These are phyloP conservation scores for Drosophila oshimai DNA, from an alignment of 1,140 invertebrate genomes.

Conservation along the genomic window DNA sequence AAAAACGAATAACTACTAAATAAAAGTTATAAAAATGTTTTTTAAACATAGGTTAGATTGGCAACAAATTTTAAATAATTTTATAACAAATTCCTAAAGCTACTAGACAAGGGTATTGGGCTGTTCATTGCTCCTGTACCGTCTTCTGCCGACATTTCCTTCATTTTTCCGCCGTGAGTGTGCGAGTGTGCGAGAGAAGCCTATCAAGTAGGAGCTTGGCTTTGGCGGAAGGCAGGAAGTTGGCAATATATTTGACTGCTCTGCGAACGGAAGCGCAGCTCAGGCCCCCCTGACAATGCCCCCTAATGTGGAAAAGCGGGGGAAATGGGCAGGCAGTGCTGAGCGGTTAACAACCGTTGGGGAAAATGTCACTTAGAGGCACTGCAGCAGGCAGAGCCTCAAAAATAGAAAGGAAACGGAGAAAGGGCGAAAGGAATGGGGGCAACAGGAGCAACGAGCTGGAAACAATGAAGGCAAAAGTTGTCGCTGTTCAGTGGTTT, in stretches of 20 bases:
- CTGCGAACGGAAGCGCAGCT: slow-evolving; percentile 71
- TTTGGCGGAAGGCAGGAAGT: slow-evolving; percentile 61
- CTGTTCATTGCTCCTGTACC: neutral
- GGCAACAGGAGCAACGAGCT: slow-evolving; percentile 60
- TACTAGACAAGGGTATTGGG: neutral
- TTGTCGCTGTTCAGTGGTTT: slow-evolving; percentile 57
- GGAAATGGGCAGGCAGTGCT: slow-evolving; percentile 1
- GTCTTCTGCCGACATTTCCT: neutral
- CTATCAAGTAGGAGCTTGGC: slow-evolving; percentile 46
- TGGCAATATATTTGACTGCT: slow-evolving; percentile 80
- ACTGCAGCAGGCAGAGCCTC: slow-evolving; percentile 29
- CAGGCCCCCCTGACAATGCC: slow-evolving; percentile 58
- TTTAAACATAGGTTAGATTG: neutral
- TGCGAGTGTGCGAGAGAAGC: slow-evolving; percentile 29
- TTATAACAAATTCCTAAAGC: neutral
- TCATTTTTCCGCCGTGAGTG: slow-evolving; percentile 5
- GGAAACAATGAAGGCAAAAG: slow-evolving; percentile 78
- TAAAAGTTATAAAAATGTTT: too few species aligned
- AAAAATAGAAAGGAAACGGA: slow-evolving; percentile 28
- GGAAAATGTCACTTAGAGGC: slow-evolving; percentile 57
- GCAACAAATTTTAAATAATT: too few species aligned
- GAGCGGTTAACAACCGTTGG: slow-evolving; percentile 46
- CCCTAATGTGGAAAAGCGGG: slow-evolving; percentile 21
- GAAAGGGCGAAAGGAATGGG: slow-evolving; percentile 17
- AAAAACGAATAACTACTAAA: too few species aligned